A percentile compares a stretch with the other conserved stretches of the same genome.
These are phyloP conservation scores for Coecobrya sp. DNA, from an alignment of 2,888 invertebrate species.

Conservation along the genomic window DNA sequence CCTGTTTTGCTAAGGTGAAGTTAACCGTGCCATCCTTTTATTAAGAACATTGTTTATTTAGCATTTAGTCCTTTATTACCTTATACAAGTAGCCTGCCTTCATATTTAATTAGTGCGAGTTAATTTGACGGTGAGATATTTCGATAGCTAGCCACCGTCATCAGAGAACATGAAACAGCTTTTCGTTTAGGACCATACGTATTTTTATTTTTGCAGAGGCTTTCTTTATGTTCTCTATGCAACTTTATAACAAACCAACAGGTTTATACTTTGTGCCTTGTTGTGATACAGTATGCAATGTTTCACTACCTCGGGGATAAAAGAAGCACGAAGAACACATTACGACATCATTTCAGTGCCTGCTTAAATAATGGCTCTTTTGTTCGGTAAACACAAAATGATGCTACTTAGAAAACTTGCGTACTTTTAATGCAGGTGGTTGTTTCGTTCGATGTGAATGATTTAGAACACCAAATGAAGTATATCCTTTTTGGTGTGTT, in stretches of 20 bases:
- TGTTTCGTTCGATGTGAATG: conserved; percentile 9
- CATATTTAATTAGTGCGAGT: background rate
- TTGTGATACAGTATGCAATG: too few species aligned
- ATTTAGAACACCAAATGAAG: background rate
- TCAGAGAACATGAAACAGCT: background rate
- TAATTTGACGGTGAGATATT: background rate
- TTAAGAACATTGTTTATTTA: too few species aligned
- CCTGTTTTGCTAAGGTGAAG: too few species aligned
- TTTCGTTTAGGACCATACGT: background rate
- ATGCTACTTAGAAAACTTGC: background rate
- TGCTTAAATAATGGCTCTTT: too few species aligned
- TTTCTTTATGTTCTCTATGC: background rate
- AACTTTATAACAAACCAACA: too few species aligned
- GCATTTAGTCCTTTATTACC: background rate
- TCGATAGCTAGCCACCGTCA: background rate
- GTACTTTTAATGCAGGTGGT: background rate
- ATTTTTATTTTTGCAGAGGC: background rate
- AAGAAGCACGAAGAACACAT: too few species aligned
- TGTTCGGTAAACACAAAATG: background rate
- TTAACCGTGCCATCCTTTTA: too few species aligned
- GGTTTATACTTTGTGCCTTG: too few species aligned
- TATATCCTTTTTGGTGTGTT: background rate
- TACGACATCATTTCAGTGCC: background rate
- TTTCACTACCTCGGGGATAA: background rate
- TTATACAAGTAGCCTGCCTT: background rate